phyloP scores from a whole-genome alignment of 2,113 vertebrate species.

The Cyprinodon brontotheroides region DNA sequence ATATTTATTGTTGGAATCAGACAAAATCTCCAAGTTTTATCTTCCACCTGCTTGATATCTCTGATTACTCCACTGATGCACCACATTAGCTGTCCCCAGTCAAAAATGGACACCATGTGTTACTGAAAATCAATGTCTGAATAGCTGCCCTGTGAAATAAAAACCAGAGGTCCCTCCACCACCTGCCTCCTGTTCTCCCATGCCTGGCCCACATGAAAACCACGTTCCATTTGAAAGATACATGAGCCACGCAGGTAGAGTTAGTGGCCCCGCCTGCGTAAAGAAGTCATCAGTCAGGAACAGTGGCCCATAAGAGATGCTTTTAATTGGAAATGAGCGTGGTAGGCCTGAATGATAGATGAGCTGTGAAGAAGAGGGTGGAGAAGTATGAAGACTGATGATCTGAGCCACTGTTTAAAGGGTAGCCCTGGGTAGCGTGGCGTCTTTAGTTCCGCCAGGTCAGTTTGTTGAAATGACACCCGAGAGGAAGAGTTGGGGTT shows the following conservation, averaged over 20 bases:
- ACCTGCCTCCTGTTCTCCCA: constrained; percentile 21
- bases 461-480: constrained; percentile 47
- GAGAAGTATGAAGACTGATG: constrained; percentile 64
- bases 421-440: constrained; percentile 28
- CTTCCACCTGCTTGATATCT: constrained; percentile 45
- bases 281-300: constrained; percentile 61
- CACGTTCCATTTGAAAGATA: constrained; percentile 69
- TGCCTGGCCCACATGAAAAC: constrained; percentile 43
- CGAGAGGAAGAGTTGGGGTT: constrained; percentile 22
- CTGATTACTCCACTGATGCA: constrained; percentile 64
- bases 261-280: constrained; percentile 47
- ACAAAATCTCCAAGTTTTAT: constrained; percentile 30
- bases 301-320: constrained; percentile 22
- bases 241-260: constrained; percentile 60
- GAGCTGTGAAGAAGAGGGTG: constrained; percentile 52
- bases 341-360: constrained; percentile 60
- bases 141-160: constrained; percentile 55
- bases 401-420: constrained; percentile 48
- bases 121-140: constrained; percentile 74
- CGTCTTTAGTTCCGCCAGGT: constrained; percentile 35
- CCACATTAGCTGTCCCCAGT: constrained; percentile 61
- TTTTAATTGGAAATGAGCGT: constrained; percentile 54
- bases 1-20: constrained; percentile 61
- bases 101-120: constrained; percentile 60
- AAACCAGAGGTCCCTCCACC: constrained; percentile 44